Evolutionary conservation across 2,888 invertebrate species (phyloP).

Genomic region (Drosophila stalkeri): DNA sequence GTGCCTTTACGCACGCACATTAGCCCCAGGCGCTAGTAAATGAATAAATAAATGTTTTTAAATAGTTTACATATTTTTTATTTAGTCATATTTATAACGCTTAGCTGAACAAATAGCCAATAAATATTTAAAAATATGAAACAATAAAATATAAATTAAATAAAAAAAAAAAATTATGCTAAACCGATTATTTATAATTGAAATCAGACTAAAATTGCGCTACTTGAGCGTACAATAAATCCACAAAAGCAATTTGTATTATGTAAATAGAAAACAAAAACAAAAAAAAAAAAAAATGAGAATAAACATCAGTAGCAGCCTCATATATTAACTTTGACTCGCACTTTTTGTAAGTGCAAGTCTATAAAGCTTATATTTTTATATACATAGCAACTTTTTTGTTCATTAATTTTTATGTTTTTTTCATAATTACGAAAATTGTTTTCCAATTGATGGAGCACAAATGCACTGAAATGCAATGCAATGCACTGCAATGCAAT

Average conservation of each 20-base stretch:
- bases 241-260: slow-evolving; percentile 68
- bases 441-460: slow-evolving; percentile 79
- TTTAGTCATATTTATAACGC: slow-evolving; percentile 7
- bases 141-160: not conserved
- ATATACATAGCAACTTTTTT: not conserved
- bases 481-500: slow-evolving; percentile 67
- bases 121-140: slow-evolving; percentile 23
- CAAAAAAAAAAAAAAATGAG: not conserved
- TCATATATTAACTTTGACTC: slow-evolving; percentile 25
- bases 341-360: slow-evolving; percentile 1
- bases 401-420: slow-evolving; percentile 29
- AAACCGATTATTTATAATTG: slow-evolving; percentile 55
- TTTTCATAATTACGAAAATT: slow-evolving; percentile 71
- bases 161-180: not conserved
- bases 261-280: slow-evolving; percentile 41
- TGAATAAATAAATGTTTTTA: not conserved
- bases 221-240: slow-evolving; percentile 61
- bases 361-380: not conserved
- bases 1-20: no score
- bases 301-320: slow-evolving; percentile 22
- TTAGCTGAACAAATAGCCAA: slow-evolving; percentile 30
- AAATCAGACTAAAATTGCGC: slow-evolving; percentile 38
- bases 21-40: not conserved
- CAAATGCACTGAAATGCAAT: slow-evolving; percentile 62
- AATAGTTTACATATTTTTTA: slow-evolving; percentile 5